Percentiles rank a stretch among this genome's conserved stretches.
Evolutionary conservation across 2,888 invertebrate genomes (phyloP).

Genomic region (Strigamia crassipes): DNA sequence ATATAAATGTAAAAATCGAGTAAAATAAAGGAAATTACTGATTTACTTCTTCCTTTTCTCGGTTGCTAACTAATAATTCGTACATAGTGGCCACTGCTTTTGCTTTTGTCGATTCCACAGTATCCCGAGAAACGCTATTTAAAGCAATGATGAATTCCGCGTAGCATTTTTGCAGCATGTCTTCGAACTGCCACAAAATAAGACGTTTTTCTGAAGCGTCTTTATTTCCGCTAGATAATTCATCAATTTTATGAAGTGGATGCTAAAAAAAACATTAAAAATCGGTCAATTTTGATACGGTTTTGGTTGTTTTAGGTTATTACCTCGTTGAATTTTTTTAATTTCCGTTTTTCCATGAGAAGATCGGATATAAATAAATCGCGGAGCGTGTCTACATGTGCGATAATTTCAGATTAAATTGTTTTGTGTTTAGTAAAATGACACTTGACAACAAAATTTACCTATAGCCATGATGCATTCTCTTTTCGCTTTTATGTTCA

Average conservation of each 20-base stretch:
- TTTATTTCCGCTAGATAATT: constrained; percentile 65
- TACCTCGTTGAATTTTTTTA: constrained; percentile 51
- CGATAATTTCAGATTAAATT: constrained; percentile 28
- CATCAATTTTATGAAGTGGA: constrained; percentile 56
- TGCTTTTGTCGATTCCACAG: constrained; percentile 77
- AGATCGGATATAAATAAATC: constrained; percentile 75
- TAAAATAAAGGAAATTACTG: background rate
- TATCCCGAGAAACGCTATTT: constrained; percentile 75
- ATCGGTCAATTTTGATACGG: background rate
- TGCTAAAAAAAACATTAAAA: constrained; percentile 54
- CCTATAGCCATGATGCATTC: constrained; percentile 54
- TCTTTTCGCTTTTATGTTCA: constrained; percentile 76
- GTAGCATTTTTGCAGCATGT: constrained; percentile 79
- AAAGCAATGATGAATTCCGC: constrained; percentile 72
- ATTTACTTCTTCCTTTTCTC: constrained; percentile 80
- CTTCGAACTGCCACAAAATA: constrained; percentile 86
- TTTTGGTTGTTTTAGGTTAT: background rate
- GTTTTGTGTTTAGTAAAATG: background rate
- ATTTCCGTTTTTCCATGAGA: constrained; percentile 57
- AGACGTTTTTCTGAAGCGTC: constrained; percentile 69
- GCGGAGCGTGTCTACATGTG: constrained; percentile 71
- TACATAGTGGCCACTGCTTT: constrained; percentile 76
- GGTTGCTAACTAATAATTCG: constrained; percentile 74
- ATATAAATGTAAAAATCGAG: background rate
- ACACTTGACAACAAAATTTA: constrained; percentile 52